Conservation (phyloP, 2,888 invertebrate genomes). For the Eupithecia subumbrata region DNA sequence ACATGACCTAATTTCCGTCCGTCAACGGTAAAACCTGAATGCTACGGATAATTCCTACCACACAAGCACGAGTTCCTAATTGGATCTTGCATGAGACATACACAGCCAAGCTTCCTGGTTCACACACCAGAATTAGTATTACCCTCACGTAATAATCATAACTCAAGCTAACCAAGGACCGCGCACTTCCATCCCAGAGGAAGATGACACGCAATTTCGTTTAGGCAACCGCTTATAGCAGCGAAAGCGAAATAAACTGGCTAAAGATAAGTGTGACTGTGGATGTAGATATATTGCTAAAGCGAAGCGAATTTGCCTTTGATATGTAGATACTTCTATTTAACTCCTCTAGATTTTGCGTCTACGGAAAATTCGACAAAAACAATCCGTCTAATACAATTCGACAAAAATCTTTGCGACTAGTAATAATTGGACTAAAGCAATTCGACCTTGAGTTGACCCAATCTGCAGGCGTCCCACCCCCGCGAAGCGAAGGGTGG, state of each 20-base stretch:
- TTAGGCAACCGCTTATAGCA: constrained; percentile 26
- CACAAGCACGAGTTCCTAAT: constrained; percentile 20
- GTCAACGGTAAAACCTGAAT: neutral
- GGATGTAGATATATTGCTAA: neutral
- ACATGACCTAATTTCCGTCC: neutral
- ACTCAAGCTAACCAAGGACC: constrained; percentile 41
- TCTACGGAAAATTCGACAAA: too few species aligned
- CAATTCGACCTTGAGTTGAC: too few species aligned
- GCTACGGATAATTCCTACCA: neutral
- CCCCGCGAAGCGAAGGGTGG: too few species aligned
- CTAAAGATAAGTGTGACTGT: neutral
- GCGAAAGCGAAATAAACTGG: constrained; percentile 2
- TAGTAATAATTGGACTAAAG: too few species aligned
- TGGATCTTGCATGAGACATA: constrained; percentile 27
- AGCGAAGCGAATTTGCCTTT: neutral
- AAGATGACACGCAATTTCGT: constrained; percentile 43
- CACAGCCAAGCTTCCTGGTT: constrained; percentile 4
- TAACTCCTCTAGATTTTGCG: neutral
- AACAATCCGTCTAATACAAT: too few species aligned
- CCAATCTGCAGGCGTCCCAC: too few species aligned
- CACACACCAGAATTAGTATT: constrained; percentile 34
- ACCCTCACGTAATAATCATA: constrained; percentile 43
- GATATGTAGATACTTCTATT: neutral
- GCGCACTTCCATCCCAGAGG: constrained; percentile 34
- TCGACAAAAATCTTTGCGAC: too few species aligned